A percentile compares a stretch with the other conserved stretches of the same genome.
Evolutionary conservation across 2,113 vertebrate species (phyloP).

Genomic region (Damaliscus lunatus): DNA sequence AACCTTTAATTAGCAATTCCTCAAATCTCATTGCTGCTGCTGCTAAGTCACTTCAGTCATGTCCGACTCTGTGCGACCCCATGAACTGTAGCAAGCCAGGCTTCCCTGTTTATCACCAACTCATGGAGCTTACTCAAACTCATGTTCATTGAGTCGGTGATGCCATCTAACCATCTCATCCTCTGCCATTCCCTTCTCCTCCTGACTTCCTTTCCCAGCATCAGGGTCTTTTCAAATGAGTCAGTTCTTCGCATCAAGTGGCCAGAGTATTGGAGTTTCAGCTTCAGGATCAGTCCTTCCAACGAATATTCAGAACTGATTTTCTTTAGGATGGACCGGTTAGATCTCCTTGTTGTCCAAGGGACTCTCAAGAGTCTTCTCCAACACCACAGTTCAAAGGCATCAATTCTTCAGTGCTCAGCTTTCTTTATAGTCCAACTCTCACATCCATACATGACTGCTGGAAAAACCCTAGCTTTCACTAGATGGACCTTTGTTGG

Average conservation of each 20-base stretch:
- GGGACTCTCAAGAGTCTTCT: neutral
- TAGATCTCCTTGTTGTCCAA: neutral
- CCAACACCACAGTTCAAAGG: neutral
- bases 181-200: neutral
- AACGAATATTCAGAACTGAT: neutral
- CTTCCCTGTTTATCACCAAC: neutral
- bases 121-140: neutral
- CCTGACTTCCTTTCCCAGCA: neutral
- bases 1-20: neutral
- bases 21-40: neutral
- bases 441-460: neutral
- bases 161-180: neutral
- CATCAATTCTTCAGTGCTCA: neutral
- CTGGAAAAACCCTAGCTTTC: neutral
- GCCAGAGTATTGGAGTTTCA: neutral
- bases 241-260: neutral
- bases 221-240: neutral
- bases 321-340: neutral
- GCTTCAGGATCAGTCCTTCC: neutral
- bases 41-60: neutral
- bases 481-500: neutral
- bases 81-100: neutral
- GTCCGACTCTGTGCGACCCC: accelerated
- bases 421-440: neutral
- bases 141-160: neutral